Evolutionary conservation across 2,797 vertebrate genomes (phyloP).

Genomic region (Heliangelus exortis): DNA sequence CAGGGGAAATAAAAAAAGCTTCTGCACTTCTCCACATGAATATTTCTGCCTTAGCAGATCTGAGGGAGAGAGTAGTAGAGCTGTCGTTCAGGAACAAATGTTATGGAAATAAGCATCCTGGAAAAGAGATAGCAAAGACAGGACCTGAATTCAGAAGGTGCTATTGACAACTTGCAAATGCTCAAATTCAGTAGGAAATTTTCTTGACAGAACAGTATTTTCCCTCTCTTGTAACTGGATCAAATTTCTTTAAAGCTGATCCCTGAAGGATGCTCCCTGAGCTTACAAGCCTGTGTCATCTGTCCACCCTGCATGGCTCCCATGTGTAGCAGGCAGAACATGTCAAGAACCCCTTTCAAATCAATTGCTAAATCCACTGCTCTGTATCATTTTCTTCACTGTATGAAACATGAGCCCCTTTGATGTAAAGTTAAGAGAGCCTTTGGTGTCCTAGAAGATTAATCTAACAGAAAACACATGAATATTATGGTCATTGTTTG

Average conservation of each 20-base stretch:
- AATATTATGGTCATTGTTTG: neutral
- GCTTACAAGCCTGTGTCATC: neutral
- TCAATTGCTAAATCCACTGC: neutral
- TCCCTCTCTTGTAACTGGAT: neutral
- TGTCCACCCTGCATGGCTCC: neutral
- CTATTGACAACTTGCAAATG: neutral
- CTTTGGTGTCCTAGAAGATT: neutral
- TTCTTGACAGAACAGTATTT: neutral
- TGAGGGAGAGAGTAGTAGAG: neutral
- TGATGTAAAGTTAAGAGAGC: neutral
- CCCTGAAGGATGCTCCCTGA: neutral
- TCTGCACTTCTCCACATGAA: neutral
- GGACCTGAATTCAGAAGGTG: neutral
- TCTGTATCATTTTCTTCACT: constrained; percentile 27
- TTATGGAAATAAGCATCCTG: neutral
- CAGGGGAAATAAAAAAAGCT: neutral
- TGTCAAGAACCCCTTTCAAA: neutral
- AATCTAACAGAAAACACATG: constrained; percentile 1
- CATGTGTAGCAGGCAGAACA: neutral
- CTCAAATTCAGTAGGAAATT: neutral
- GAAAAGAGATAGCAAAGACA: neutral
- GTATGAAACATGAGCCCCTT: constrained; percentile 15
- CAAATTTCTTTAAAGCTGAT: neutral
- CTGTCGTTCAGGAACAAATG: neutral
- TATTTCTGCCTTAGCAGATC: neutral